Base-by-base conservation (phyloP, 1,140 invertebrate species). In the Chelonus insularis region DNA sequence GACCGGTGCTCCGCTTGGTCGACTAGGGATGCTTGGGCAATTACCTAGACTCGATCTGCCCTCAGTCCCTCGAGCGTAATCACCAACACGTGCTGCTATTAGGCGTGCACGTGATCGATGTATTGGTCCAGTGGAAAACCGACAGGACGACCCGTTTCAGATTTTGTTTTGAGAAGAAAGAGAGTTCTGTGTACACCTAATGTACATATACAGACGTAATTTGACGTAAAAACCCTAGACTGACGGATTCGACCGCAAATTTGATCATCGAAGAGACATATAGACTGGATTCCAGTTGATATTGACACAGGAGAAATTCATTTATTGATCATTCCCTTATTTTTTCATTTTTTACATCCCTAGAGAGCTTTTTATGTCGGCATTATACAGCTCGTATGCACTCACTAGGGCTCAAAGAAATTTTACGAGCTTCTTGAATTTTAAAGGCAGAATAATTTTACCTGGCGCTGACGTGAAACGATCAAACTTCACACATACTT, bases 51-150 rank as follows among this genome's bases (percentile, higher is more conserved):
- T 65, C 72, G 69, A 71, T 73, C 72, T 75, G 69, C 67, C 71
- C 66, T 64, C 67, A 64, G 72, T 75, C 73, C 71, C 70, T 69
- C 68, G 70, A 74, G 71, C 73, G 72, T 75, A 75, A 75, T 75
- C 73, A 74, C 71, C 68, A 69, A 75, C 73, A 74, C 72, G 73
- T 75, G 73, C 73, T 73, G 66, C 71, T 75, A 74, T 75, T 75
- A 75, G 70, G 70, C 68, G 58, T 65, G 73, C 70, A 71, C 73
- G 71, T 75, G 73, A 75, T 75, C 73, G 71, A 75, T 75, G 70
- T 65, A 68, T 70, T 45, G 66, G 57, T 48, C 62, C 60, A 47
- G 47, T 62, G 66, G 64, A 68, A 73, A 71, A 71, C 47, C 23
- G 47, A 5, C 23, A 12, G 47, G 18, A 14, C 9, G 50, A 36